Base-by-base conservation (phyloP, 2,797 vertebrate genomes). In the Podarcis siculus region DNA sequence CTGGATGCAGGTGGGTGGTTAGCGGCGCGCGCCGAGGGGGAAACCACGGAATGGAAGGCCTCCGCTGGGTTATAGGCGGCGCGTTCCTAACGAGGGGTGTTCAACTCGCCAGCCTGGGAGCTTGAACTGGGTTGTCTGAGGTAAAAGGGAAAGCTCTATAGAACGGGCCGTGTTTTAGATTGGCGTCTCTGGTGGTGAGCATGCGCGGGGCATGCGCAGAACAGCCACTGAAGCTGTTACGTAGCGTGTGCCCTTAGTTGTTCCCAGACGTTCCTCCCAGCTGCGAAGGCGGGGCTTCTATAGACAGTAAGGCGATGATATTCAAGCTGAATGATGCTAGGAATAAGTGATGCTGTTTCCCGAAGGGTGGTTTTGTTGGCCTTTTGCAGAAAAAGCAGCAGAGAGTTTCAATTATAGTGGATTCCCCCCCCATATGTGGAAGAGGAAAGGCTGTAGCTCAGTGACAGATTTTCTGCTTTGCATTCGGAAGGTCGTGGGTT, bases 151-250 rank as follows among this genome's bases (percentile, higher is more conserved):
- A 35, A 37, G 88, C 87, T 85, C 82, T 35, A 10, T 21, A 94
- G 87, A 92, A 94, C 91, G 61, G 92, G 83, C 17, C 32, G 6
- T 69, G 0, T 1, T 2, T 0, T 10, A 8, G 5, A 27, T 12
- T 13, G 55, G 42, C 80, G 2, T 76, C 61, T 9, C 5, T 32
- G 25, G 25, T 42, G 13, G 9, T 2, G 86, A 82, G 95, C 95
- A 93, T 76, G 93, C 90, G 1, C 2, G 1, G 83, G 12, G 66
- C 90, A 82, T 91, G 95, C 92, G 89, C 88, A 55, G 9, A 8
- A 2, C 1, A 2, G 13, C 39, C 0, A 1, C n/a, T 4, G 90
- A 0, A 0, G 82, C 2, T 0, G 2, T 2, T 10, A 21, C 1
- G 21, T 25, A 5, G 17, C 12, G 13, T 67, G 71, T 35, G 23